These are phyloP conservation scores for Mugil cephalus DNA, from an alignment of 2,113 vertebrate genomes.

Conservation along the genomic window DNA sequence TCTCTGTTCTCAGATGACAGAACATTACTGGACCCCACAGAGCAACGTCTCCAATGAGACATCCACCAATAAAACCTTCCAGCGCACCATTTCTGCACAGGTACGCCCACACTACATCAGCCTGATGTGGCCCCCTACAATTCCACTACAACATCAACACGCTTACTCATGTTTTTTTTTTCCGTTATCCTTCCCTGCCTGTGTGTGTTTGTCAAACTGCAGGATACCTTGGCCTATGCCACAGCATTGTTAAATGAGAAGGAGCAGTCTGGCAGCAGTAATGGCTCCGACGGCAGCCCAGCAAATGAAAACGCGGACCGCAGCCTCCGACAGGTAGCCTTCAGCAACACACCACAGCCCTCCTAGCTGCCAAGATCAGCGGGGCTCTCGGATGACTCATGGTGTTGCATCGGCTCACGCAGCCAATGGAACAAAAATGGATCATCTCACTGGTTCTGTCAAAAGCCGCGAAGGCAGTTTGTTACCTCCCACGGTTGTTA, in stretches of 20 bases:
- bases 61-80: slow-evolving; percentile 98
- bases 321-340: slow-evolving; percentile 92
- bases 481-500: slow-evolving; percentile 48
- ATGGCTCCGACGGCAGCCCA: slow-evolving; percentile 96
- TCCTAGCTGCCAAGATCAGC: not conserved
- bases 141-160: not conserved
- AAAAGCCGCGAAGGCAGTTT: slow-evolving; percentile 46
- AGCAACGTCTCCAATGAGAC: slow-evolving; percentile 99
- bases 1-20: slow-evolving; percentile 91
- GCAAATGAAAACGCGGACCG: slow-evolving; percentile 94
- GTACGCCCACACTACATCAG: slow-evolving; percentile 70
- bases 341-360: not conserved
- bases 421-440: slow-evolving; percentile 38
- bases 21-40: slow-evolving; percentile 99
- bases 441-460: slow-evolving; percentile 37
- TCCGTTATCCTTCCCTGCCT: not conserved
- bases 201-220: slow-evolving; percentile 38
- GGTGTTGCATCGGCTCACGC: slow-evolving; percentile 12
- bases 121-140: not conserved
- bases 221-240: slow-evolving; percentile 97
- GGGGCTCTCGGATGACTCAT: slow-evolving; percentile 28
- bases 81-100: slow-evolving; percentile 99
- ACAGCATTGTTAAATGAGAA: slow-evolving; percentile 98
- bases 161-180: not conserved
- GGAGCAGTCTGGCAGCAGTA: slow-evolving; percentile 98